Conservation (phyloP, 2,888 invertebrate species). For the Platerodrilus igneus region DNA sequence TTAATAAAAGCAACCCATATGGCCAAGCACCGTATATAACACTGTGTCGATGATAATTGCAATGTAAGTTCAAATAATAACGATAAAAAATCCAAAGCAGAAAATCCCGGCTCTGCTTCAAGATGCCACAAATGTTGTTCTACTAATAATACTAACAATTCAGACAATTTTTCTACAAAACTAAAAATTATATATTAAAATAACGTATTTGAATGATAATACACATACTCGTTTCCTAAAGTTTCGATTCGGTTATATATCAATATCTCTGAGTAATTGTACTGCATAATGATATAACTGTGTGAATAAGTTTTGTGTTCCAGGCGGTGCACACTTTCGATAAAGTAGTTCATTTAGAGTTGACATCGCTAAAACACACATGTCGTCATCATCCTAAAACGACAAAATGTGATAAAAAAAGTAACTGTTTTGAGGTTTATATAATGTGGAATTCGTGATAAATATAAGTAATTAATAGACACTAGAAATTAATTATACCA, state of each 20-base stretch:
- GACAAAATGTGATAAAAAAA: too few species aligned
- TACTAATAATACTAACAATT: slow-evolving; percentile 73
- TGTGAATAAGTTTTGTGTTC: slow-evolving; percentile 68
- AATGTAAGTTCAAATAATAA: slow-evolving; percentile 80
- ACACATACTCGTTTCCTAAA: slow-evolving; percentile 37
- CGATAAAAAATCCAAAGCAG: slow-evolving; percentile 70
- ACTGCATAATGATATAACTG: slow-evolving; percentile 66
- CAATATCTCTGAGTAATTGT: slow-evolving; percentile 55
- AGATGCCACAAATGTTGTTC: slow-evolving; percentile 75
- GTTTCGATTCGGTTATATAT: slow-evolving; percentile 38
- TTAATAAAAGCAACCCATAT: slow-evolving; percentile 72
- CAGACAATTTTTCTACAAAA: slow-evolving; percentile 75
- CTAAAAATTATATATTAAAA: slow-evolving; percentile 48
- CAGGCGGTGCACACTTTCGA: slow-evolving; percentile 75
- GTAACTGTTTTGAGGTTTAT: too few species aligned
- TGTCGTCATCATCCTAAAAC: slow-evolving; percentile 49
- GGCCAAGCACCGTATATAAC: slow-evolving; percentile 72
- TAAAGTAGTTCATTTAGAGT: slow-evolving; percentile 82
- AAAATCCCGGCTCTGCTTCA: slow-evolving; percentile 72
- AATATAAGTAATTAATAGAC: too few species aligned
- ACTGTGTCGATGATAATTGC: slow-evolving; percentile 63
- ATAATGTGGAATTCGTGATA: too few species aligned
- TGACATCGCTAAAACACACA: slow-evolving; percentile 68
- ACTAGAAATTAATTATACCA: too few species aligned
- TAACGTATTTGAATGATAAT: too few species aligned